Percentiles rank a stretch among this genome's conserved stretches.
phyloP scores from a whole-genome alignment of 2,888 invertebrate genomes.

The Ellobium chinense region DNA sequence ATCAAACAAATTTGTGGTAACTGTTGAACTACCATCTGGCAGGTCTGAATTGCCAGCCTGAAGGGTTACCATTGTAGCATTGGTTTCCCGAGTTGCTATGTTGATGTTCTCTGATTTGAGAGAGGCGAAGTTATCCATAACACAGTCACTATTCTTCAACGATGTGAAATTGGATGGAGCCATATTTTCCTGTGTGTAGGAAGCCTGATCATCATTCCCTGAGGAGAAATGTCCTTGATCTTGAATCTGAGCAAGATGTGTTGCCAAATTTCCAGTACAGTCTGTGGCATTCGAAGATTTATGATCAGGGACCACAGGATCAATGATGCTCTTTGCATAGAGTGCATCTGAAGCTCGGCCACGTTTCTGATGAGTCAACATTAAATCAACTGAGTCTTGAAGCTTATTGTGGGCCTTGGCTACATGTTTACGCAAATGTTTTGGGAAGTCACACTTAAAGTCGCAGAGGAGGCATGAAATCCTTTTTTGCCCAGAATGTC shows the following conservation, averaged over 20 bases:
- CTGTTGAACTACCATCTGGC: background rate
- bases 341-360: background rate
- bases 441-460: constrained; percentile 32
- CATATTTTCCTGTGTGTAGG: background rate
- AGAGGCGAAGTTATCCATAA: no score
- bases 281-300: background rate
- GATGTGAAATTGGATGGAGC: no score
- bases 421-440: constrained; percentile 37
- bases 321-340: background rate
- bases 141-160: no score
- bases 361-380: background rate
- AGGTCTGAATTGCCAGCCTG: background rate
- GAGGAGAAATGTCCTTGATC: background rate
- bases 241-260: background rate
- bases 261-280: background rate
- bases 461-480: constrained; percentile 29
- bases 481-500: constrained; percentile 33
- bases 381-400: background rate
- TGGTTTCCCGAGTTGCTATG: no score
- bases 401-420: constrained; percentile 4
- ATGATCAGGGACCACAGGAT: no score
- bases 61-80: no score
- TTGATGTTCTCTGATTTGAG: no score
- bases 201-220: background rate
- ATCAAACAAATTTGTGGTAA: no score